Conservation (phyloP, 2,113 vertebrate genomes). For the Elanus axillaris region DNA sequence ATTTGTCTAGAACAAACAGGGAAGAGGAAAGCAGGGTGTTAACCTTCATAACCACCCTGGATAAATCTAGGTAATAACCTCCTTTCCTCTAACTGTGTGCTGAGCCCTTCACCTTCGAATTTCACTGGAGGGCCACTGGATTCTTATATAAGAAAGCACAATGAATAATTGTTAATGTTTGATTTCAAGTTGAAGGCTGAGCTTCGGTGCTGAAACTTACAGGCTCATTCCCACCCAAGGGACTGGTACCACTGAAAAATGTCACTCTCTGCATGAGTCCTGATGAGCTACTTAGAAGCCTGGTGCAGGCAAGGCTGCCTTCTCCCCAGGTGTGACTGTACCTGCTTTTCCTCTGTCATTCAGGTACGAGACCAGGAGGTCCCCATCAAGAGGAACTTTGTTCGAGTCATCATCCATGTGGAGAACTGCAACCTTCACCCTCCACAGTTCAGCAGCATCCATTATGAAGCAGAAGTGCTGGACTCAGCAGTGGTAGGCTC, state of each 20-base stretch:
- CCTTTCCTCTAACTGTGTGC: neutral
- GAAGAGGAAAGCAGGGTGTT: neutral
- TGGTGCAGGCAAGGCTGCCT: neutral
- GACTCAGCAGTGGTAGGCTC: conserved; percentile 73
- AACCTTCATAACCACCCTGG: neutral
- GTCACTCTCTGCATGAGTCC: neutral
- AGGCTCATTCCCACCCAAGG: neutral
- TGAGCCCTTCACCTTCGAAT: neutral
- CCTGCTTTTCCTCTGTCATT: neutral
- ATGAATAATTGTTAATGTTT: neutral
- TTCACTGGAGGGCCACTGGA: neutral
- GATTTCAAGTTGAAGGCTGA: neutral
- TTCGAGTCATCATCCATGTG: conserved; percentile 79
- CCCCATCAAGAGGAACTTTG: conserved; percentile 91
- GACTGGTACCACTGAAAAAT: neutral
- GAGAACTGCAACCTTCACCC: conserved; percentile 88
- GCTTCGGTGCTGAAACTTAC: neutral
- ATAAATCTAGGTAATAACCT: neutral
- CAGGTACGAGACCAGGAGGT: conserved; percentile 95
- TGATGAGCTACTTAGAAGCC: neutral
- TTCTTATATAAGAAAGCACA: neutral
- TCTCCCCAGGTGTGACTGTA: neutral
- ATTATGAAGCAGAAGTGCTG: conserved; percentile 78
- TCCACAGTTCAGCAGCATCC: conserved; percentile 81
- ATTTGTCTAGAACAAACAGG: neutral